phyloP scores from a whole-genome alignment of 2,113 vertebrate species.

The Octodon degus region DNA sequence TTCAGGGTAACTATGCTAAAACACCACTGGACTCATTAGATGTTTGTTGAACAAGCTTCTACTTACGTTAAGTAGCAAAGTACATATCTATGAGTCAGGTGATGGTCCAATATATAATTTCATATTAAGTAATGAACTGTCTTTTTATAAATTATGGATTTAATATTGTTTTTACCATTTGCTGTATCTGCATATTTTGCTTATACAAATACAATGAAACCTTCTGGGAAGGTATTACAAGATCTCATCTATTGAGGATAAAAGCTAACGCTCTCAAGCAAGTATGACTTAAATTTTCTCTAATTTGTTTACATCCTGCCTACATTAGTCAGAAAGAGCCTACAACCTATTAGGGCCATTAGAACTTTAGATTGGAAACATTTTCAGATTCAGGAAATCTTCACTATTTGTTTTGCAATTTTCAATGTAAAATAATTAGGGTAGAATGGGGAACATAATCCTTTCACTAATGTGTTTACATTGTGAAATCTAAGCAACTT shows the following conservation, averaged over 20 bases:
- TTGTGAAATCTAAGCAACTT: slow-evolving; percentile 32
- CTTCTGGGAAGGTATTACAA: slow-evolving; percentile 26
- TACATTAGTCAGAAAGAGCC: slow-evolving; percentile 37
- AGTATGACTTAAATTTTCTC: slow-evolving; percentile 40
- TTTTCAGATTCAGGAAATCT: slow-evolving; percentile 60
- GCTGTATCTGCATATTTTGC: slow-evolving; percentile 38
- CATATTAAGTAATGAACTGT: slow-evolving; percentile 31
- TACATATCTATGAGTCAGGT: slow-evolving; percentile 40
- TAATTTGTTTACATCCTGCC: slow-evolving; percentile 51
- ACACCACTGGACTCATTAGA: neutral
- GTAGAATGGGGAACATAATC: slow-evolving; percentile 28
- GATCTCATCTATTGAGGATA: slow-evolving; percentile 49
- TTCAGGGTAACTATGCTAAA: neutral
- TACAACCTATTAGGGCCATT: slow-evolving; percentile 19
- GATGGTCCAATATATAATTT: neutral
- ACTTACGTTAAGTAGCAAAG: slow-evolving; percentile 61
- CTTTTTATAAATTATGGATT: slow-evolving; percentile 61
- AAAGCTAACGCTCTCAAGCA: slow-evolving; percentile 59
- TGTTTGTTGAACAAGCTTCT: slow-evolving; percentile 52
- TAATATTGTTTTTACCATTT: slow-evolving; percentile 38
- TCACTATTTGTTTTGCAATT: slow-evolving; percentile 57
- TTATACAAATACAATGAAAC: slow-evolving; percentile 62
- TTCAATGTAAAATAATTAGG: slow-evolving; percentile 69
- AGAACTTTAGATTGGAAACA: slow-evolving; percentile 47
- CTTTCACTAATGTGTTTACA: neutral